phyloP scores from a whole-genome alignment of 2,113 vertebrate species.

The Rhombomys opimus region DNA sequence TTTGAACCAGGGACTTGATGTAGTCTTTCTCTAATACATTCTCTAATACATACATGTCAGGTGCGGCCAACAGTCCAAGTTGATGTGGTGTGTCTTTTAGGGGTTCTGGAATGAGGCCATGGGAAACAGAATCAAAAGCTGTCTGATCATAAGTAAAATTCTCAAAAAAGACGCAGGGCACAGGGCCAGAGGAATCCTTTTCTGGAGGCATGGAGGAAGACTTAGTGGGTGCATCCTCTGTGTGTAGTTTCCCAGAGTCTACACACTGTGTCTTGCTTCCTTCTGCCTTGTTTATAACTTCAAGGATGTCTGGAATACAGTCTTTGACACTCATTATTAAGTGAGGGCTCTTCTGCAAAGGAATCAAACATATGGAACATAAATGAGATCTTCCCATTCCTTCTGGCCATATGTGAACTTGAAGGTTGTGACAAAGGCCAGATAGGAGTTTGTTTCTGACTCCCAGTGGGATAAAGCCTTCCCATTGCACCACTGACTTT shows the following conservation, averaged over 20 bases:
- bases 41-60: constrained; percentile 74
- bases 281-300: constrained; percentile 71
- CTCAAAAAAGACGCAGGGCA: constrained; percentile 81
- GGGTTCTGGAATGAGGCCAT: not conserved
- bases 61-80: constrained; percentile 51
- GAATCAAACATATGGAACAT: not conserved
- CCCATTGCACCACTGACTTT: not conserved
- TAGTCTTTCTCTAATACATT: constrained; percentile 50
- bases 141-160: constrained; percentile 83
- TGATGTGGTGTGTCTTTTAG: not conserved
- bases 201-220: constrained; percentile 33
- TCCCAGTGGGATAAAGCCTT: not conserved
- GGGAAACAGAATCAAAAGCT: constrained; percentile 18
- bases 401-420: not conserved
- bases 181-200: not conserved
- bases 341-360: constrained; percentile 74
- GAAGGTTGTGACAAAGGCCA: not conserved
- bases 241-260: not conserved
- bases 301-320: constrained; percentile 80
- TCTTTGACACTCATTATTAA: constrained; percentile 78
- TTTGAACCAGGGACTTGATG: constrained; percentile 31
- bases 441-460: not conserved
- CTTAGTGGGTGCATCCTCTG: not conserved
- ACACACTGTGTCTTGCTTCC: constrained; percentile 15
- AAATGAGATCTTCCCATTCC: not conserved